Evolutionary conservation across 2,888 invertebrate genomes (phyloP).

Genomic region (Drosophila nr. perissopoda): DNA sequence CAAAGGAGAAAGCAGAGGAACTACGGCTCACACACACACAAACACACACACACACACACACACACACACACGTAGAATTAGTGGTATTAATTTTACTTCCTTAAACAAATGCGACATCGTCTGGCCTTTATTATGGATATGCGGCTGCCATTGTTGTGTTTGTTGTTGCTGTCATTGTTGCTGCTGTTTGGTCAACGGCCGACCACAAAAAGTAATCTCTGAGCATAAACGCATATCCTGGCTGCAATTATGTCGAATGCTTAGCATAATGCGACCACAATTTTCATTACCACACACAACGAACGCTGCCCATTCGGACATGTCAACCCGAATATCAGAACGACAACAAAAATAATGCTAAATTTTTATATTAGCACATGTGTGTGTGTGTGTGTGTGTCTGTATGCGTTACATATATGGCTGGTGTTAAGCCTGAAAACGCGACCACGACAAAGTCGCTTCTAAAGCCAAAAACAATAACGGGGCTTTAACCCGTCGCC

Average conservation of each 20-base stretch:
- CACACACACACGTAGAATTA: slow-evolving; percentile 34
- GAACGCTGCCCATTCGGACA: slow-evolving; percentile 43
- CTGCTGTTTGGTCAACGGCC: slow-evolving; percentile 57
- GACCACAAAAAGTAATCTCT: slow-evolving; percentile 76
- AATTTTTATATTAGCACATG: slow-evolving; percentile 53
- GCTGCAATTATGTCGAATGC: slow-evolving; percentile 74
- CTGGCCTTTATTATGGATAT: slow-evolving; percentile 71
- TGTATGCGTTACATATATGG: slow-evolving; percentile 13
- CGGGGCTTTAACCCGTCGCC: slow-evolving; percentile 71
- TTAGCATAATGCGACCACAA: slow-evolving; percentile 76
- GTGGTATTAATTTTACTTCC: slow-evolving; percentile 69
- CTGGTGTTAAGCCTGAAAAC: slow-evolving; percentile 61
- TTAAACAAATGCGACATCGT: slow-evolving; percentile 71
- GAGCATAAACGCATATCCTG: slow-evolving; percentile 76
- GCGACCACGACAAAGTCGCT: slow-evolving; percentile 54
- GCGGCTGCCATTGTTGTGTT: slow-evolving; percentile 36
- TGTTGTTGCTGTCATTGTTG: slow-evolving; percentile 20
- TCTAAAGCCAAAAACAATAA: slow-evolving; percentile 70
- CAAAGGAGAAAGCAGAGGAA: slow-evolving; percentile 6
- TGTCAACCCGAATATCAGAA: slow-evolving; percentile 44
- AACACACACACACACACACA: slow-evolving; percentile 13
- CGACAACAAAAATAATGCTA: slow-evolving; percentile 47
- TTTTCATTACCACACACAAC: slow-evolving; percentile 70
- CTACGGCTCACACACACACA: slow-evolving; percentile 8
- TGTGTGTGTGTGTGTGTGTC: slow-evolving; percentile 2